Evolutionary conservation across 2,113 vertebrate genomes (phyloP).

Genomic region (Labrus mixtus): DNA sequence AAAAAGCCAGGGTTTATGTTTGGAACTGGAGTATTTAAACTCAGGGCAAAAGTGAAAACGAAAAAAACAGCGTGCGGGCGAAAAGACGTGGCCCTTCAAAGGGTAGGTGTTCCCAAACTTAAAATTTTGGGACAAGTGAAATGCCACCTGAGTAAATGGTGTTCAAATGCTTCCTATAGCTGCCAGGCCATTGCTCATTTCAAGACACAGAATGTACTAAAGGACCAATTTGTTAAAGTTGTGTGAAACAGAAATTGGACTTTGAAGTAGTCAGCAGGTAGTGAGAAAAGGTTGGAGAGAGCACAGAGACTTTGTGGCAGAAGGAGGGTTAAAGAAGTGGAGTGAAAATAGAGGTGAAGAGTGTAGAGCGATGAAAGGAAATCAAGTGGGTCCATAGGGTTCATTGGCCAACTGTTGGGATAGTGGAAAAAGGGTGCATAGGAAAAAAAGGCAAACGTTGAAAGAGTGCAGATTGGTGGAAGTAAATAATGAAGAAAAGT

Average conservation of each 20-base stretch:
- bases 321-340: slow-evolving; percentile 25
- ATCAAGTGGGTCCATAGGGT: slow-evolving; percentile 37
- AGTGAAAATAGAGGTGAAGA: slow-evolving; percentile 16
- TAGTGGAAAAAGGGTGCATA: slow-evolving; percentile 4
- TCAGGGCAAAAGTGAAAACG: slow-evolving; percentile 16
- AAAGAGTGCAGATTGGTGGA: slow-evolving; percentile 20
- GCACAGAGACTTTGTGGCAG: slow-evolving; percentile 23
- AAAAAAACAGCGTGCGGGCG: slow-evolving; percentile 6
- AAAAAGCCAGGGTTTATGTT: slow-evolving; percentile 17
- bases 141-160: slow-evolving; percentile 36
- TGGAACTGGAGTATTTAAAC: slow-evolving; percentile 39
- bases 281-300: neutral
- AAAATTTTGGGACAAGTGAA: slow-evolving; percentile 28
- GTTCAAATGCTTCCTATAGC: slow-evolving; percentile 32
- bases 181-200: slow-evolving; percentile 21
- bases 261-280: slow-evolving; percentile 41
- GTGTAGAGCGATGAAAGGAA: slow-evolving; percentile 34
- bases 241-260: slow-evolving; percentile 43
- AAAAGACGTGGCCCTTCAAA: slow-evolving; percentile 36
- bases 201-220: slow-evolving; percentile 13
- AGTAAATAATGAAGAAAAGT: slow-evolving; percentile 42
- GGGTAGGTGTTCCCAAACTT: slow-evolving; percentile 18
- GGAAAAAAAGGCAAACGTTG: neutral
- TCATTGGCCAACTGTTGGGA: slow-evolving; percentile 36
- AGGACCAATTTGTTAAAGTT: slow-evolving; percentile 46